Evolutionary conservation across 2,113 vertebrate genomes (phyloP), one percentile per base, ranked within the genome.

Genomic region (Macquaria ambigua): DNA sequence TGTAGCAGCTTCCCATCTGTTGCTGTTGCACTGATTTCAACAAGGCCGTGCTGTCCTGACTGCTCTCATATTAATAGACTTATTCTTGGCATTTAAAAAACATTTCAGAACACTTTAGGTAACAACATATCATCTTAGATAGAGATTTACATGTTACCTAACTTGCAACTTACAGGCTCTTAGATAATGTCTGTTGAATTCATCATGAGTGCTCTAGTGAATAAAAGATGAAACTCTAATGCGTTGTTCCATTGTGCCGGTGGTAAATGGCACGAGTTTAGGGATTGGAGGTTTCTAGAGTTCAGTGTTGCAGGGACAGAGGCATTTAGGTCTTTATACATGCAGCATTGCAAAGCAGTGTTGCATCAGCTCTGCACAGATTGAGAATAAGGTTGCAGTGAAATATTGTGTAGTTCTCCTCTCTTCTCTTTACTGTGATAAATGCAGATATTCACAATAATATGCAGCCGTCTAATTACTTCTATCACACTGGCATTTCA

Each of bases 1-100:
- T 92, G 91, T 92, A 81, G 90, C 90, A 83, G 83, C 90, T 73
- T 87, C 81, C 90, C 72, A 52, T 86, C 59, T 83, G 34, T 92
- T 90, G 39, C 78, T 53, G 41, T 23, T 25, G 46, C 20, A 14
- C 23, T 43, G 23, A 53, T 66, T 28, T 25, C 25, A 50, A 14
- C 16, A 5, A 50, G 37, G 39, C 74, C 20, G 53, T 1, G 5
- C 46, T 79, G 62, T 53, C 23, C 53, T 43, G 34, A 46, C 48
- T 37, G 6, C 74, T 86, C 34, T 71, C 53, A 72, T 64, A 71
- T 85, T 75, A 61, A 69, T 64, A 52, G 20, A 76, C 41, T 50
- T 69, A 53, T 87, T 80, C 63, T 77, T 66, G 10, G 23, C 71
- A 77, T 91, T 89, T 64, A 69, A 74, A 76, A 56, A 34, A 77